A percentile compares a stretch with the other conserved stretches of the same genome.
Conservation (phyloP, 2,888 invertebrate species). For the Hyposoter dolosus region DNA sequence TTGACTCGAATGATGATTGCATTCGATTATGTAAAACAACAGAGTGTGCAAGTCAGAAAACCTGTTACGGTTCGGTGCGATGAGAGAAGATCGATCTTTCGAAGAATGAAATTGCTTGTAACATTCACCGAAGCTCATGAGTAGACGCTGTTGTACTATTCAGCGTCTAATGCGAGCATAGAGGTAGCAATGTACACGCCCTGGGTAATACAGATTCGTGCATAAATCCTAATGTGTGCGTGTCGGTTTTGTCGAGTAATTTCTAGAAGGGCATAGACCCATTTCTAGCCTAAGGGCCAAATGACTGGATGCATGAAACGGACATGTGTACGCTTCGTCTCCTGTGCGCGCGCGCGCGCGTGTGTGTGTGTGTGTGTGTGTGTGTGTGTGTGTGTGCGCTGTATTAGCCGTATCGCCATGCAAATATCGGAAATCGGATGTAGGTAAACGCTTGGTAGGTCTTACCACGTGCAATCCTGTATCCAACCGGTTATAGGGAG, state of each 20-base stretch:
- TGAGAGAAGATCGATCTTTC: constrained; percentile 30
- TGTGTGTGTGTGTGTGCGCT: constrained; percentile 31
- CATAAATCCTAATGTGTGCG: constrained; percentile 32
- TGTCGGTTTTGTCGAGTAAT: constrained; percentile 56
- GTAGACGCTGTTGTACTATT: constrained; percentile 14
- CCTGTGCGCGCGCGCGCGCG: too few relatives aligned
- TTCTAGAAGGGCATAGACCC: constrained; percentile 42
- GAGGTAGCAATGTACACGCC: neutral
- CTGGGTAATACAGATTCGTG: neutral
- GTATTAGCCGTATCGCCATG: constrained; percentile 63
- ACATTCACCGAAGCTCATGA: constrained; percentile 15
- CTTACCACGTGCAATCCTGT: constrained; percentile 56
- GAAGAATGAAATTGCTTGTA: constrained; percentile 17
- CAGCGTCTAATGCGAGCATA: constrained; percentile 9
- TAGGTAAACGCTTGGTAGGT: constrained; percentile 59
- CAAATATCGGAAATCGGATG: constrained; percentile 68
- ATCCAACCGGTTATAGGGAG: constrained; percentile 44
- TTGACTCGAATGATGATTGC: neutral
- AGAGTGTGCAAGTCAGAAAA: neutral
- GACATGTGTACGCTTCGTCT: constrained; percentile 1
- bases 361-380: constrained; percentile 20
- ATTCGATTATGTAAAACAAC: neutral
- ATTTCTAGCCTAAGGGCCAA: constrained; percentile 25
- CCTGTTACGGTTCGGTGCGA: neutral
- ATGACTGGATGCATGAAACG: constrained; percentile 38